Conservation (phyloP, 1,140 invertebrate species). For the Eubasilissa regina region DNA sequence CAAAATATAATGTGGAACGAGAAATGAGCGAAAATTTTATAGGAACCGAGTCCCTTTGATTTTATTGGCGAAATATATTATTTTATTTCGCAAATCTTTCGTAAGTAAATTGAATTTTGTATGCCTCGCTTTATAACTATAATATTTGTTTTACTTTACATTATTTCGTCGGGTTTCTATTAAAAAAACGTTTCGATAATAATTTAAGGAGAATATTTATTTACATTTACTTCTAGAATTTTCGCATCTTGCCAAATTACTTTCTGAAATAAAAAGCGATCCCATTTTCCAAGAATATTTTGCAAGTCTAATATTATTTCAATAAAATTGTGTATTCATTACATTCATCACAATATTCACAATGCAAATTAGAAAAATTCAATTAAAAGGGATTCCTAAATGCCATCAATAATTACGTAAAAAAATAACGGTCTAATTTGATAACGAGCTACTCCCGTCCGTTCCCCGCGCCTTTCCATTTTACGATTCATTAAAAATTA, state of each 20-base stretch:
- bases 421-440: slow-evolving; percentile 36
- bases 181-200: slow-evolving; percentile 3
- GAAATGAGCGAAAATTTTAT: slow-evolving; percentile 20
- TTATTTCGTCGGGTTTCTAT: slow-evolving; percentile 1
- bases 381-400: background rate
- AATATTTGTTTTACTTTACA: slow-evolving; percentile 11
- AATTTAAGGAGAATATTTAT: slow-evolving; percentile 8
- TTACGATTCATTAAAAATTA: slow-evolving; percentile 51
- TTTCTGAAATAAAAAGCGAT: too few relatives aligned
- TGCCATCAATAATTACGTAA: slow-evolving; percentile 17
- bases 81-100: background rate
- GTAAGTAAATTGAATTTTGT: background rate
- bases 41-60: slow-evolving; percentile 18
- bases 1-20: slow-evolving; percentile 25
- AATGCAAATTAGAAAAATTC: too few relatives aligned
- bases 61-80: slow-evolving; percentile 3
- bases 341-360: too few relatives aligned
- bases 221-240: too few relatives aligned
- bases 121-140: background rate
- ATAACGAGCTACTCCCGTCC: slow-evolving; percentile 39
- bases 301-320: too few relatives aligned
- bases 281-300: too few relatives aligned
- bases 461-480: slow-evolving; percentile 24
- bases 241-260: too few relatives aligned
- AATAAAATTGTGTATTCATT: too few relatives aligned